These are phyloP conservation scores for Malachius bipustulatus DNA, from an alignment of 2,888 invertebrate genomes.

Conservation along the genomic window DNA sequence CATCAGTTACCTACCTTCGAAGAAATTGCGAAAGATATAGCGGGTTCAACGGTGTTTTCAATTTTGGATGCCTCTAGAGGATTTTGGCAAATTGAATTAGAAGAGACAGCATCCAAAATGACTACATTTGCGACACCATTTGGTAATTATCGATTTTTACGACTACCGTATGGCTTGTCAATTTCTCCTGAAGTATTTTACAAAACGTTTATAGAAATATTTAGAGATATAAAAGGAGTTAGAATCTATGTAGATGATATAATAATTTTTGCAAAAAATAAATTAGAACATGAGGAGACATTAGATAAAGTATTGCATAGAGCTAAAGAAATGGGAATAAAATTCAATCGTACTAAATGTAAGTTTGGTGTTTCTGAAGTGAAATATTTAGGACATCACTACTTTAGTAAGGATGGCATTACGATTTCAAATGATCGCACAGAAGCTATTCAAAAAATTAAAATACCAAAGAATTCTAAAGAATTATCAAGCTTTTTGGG, in stretches of 20 bases:
- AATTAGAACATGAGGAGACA: slow-evolving; percentile 10
- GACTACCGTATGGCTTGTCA: slow-evolving; percentile 20
- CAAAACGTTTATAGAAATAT: slow-evolving; percentile 16
- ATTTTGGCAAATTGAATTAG: neutral
- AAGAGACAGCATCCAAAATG: neutral
- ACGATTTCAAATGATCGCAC: neutral
- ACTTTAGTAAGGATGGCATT: slow-evolving; percentile 14
- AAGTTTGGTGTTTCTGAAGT: slow-evolving; percentile 11
- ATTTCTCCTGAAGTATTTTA: slow-evolving; percentile 24
- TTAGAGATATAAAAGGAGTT: slow-evolving; percentile 15
- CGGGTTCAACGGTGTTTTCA: neutral
- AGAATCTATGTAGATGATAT: slow-evolving; percentile 16
- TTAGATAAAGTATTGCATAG: slow-evolving; percentile 9
- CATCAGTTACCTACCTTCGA: neutral
- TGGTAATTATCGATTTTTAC: neutral
- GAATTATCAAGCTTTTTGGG: slow-evolving; percentile 8
- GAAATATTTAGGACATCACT: slow-evolving; percentile 14
- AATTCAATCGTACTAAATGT: slow-evolving; percentile 10
- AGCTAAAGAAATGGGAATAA: slow-evolving; percentile 6
- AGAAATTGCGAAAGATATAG: slow-evolving; percentile 2
- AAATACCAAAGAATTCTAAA: slow-evolving; percentile 5
- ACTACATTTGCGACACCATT: slow-evolving; percentile 3
- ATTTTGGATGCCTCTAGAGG: neutral
- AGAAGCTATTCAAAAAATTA: slow-evolving; percentile 10
- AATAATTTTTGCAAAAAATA: slow-evolving; percentile 13